Evolutionary conservation across 2,113 vertebrate species (phyloP).

Genomic region (Menura novaehollandiae): DNA sequence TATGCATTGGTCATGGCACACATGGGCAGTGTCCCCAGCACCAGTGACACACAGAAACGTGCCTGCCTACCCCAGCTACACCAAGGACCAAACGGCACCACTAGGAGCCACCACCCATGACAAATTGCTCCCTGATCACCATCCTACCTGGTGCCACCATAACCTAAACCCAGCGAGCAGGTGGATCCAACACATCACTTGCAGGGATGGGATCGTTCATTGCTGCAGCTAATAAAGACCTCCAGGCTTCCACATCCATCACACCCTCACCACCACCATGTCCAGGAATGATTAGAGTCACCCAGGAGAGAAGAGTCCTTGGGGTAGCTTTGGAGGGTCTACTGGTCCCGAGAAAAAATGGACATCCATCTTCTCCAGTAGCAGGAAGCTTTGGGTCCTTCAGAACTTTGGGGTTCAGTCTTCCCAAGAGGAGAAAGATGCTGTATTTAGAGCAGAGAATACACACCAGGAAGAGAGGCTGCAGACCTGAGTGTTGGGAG

Average conservation of each 20-base stretch:
- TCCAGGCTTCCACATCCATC: not conserved
- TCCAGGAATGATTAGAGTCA: not conserved
- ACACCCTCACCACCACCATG: not conserved
- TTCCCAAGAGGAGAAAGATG: not conserved
- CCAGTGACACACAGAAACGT: not conserved
- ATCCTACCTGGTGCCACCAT: not conserved
- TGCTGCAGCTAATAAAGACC: not conserved
- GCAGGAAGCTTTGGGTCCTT: not conserved
- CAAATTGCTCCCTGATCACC: not conserved
- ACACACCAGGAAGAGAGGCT: not conserved
- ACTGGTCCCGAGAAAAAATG: not conserved
- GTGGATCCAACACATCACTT: rapidly evolving
- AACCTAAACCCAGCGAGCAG: not conserved
- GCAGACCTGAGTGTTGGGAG: not conserved
- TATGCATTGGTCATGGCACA: not conserved
- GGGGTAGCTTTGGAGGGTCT: not conserved
- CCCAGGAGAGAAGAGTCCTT: not conserved
- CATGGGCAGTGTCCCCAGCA: not conserved
- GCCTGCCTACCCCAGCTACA: not conserved
- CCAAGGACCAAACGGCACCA: not conserved
- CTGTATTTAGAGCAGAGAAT: not conserved
- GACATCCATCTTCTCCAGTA: not conserved
- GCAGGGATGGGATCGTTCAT: not conserved
- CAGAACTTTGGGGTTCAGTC: not conserved
- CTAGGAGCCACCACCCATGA: not conserved